Conservation (phyloP, 1,140 invertebrate genomes). For the Drusus annulatus region DNA sequence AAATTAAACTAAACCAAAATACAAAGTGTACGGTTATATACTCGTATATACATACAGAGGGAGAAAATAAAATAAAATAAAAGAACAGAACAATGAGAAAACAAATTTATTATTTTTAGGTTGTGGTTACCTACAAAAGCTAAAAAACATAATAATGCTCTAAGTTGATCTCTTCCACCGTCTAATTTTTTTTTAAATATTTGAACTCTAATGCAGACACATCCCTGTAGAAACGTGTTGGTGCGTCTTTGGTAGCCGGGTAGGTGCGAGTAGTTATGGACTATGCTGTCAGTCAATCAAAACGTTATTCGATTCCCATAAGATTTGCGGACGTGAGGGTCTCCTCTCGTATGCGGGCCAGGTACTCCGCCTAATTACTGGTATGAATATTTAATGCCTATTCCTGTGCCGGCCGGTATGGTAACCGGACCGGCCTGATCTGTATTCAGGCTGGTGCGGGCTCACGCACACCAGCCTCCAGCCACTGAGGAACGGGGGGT, state of each 20-base stretch:
- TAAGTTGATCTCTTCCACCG: too few relatives aligned
- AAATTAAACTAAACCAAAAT: too few relatives aligned
- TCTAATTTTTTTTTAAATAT: too few relatives aligned
- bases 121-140: too few relatives aligned
- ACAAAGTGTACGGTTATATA: too few relatives aligned
- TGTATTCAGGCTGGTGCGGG: conserved; percentile 50
- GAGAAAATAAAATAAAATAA: too few relatives aligned
- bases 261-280: too few relatives aligned
- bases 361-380: conserved; percentile 57
- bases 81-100: too few relatives aligned
- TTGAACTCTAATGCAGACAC: not conserved
- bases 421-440: conserved; percentile 41
- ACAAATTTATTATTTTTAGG: too few relatives aligned
- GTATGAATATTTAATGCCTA: conserved; percentile 58
- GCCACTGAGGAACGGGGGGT: conserved; percentile 30
- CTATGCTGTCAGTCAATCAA: conserved; percentile 18
- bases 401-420: conserved; percentile 30
- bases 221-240: not conserved
- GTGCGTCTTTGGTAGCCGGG: not conserved
- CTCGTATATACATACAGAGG: too few relatives aligned
- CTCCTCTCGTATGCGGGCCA: conserved; percentile 45
- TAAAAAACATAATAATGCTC: too few relatives aligned
- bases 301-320: conserved; percentile 27
- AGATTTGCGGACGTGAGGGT: conserved; percentile 11
- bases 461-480: not conserved